phyloP scores from a whole-genome alignment of 2,888 invertebrate genomes.

The Pelosia muscerda region DNA sequence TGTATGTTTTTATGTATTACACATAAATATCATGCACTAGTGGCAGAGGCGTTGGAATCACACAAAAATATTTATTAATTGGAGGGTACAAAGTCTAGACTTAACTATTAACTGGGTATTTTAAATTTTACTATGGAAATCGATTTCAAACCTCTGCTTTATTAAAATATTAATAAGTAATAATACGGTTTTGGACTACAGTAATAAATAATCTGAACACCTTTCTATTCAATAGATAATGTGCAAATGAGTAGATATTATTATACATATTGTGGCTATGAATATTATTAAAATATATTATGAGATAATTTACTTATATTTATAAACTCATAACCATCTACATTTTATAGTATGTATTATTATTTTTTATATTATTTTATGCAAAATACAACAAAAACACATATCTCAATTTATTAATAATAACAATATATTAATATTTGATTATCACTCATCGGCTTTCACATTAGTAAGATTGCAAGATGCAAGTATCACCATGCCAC shows the following conservation, averaged over 20 bases:
- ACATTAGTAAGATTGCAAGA: not conserved
- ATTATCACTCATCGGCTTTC: not conserved
- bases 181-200: not conserved
- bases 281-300: not conserved
- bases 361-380: not conserved
- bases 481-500: too few species aligned
- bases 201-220: not conserved
- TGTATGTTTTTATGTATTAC: not conserved
- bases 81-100: not conserved
- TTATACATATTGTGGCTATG: not conserved
- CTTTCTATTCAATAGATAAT: not conserved
- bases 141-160: not conserved
- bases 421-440: not conserved
- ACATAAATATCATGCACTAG: not conserved
- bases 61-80: not conserved
- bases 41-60: not conserved
- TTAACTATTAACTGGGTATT: not conserved
- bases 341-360: not conserved
- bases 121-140: not conserved
- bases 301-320: not conserved
- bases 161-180: not conserved
- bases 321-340: not conserved
- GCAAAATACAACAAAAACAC: not conserved
- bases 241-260: not conserved
- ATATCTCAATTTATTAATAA: not conserved